A percentile compares a stretch with the other conserved stretches of the same genome.
These are phyloP conservation scores for Parapristionchus giblindavisi DNA, from an alignment of 2,888 invertebrate species.

Conservation along the genomic window DNA sequence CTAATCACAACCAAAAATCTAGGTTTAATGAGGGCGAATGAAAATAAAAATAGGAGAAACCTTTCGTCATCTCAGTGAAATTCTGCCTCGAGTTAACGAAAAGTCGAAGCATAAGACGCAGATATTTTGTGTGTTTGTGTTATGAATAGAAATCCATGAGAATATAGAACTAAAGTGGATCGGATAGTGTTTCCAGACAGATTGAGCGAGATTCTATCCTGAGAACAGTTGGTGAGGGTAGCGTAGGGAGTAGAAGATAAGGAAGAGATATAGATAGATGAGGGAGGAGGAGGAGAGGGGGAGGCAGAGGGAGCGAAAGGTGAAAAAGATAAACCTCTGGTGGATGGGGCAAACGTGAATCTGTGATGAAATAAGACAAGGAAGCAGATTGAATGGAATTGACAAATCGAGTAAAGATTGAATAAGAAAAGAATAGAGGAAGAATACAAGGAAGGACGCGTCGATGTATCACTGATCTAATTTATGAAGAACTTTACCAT, in stretches of 20 bases:
- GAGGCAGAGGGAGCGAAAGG: slow-evolving; percentile 7
- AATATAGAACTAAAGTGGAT: too few species aligned
- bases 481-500: too few species aligned
- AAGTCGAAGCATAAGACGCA: too few species aligned
- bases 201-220: slow-evolving; percentile 6
- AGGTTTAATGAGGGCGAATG: too few species aligned
- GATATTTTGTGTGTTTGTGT: too few species aligned
- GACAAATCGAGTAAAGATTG: slow-evolving; percentile 30
- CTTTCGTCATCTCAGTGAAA: too few species aligned
- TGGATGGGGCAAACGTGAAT: background rate
- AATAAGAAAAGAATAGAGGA: slow-evolving; percentile 20
- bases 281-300: background rate
- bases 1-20: too few species aligned
- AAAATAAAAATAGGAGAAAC: too few species aligned
- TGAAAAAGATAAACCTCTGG: background rate
- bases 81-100: too few species aligned
- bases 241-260: background rate
- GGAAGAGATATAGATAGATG: slow-evolving; percentile 1
- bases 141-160: too few species aligned
- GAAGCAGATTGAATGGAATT: slow-evolving; percentile 10
- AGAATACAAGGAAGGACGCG: slow-evolving; percentile 31
- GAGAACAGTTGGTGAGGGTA: slow-evolving; percentile 21
- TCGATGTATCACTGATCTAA: too few species aligned
- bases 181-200: slow-evolving; percentile 17
- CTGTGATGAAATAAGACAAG: slow-evolving; percentile 28